Base-by-base conservation (phyloP, 2,888 invertebrate species). In the Drosophila paramelanica region DNA sequence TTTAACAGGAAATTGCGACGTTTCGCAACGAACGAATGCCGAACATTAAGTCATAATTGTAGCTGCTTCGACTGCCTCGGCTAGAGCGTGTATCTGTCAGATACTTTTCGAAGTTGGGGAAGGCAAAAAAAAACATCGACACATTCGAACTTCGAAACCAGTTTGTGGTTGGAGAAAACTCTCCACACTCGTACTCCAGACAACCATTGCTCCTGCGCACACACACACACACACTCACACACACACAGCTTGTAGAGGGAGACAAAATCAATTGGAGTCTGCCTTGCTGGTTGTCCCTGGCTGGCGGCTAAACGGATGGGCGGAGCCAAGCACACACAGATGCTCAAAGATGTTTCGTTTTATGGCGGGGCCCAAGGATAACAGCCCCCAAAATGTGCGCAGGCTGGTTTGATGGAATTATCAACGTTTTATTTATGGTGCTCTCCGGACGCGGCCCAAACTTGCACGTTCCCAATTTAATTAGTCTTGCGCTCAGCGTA, bases 31-130 rank as follows among this genome's bases (percentile, higher is more conserved):
- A 87, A n/a, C n/a, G n/a, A n/a, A 84, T 73, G 76, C 73, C 84
- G 64, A 76, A 73, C 88, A 83, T 83, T 85, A 88, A 88, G 88
- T 86, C 88, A 88, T 83, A 83, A 83, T 83, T 83, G 85, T 64
- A 33, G 68, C 55, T 27, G 45, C 43, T 36, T n/a, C 14, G 23
- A 36, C 25, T 25, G 42, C 31, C 53, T 25, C 31, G 27, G 25
- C 51, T 11, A 56, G 52, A 51, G 67, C 60, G 53, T 39, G 77
- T 80, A 86, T 86, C 87, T 77, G 64, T 67, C 74, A 83, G 81
- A 82, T 87, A 84, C 84, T 66, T 81, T 83, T 83, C 83, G 83
- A 83, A 81, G 38, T 69, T 81, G 82, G 83, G 88, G 83, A 73
- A 78, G 17, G 17, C 17, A 17, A 17, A 77, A 53, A 66, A 58